Evolutionary conservation across 1,140 invertebrate genomes (phyloP), one percentile per base, ranked within the genome.

Genomic region (Drosophila dunni): DNA sequence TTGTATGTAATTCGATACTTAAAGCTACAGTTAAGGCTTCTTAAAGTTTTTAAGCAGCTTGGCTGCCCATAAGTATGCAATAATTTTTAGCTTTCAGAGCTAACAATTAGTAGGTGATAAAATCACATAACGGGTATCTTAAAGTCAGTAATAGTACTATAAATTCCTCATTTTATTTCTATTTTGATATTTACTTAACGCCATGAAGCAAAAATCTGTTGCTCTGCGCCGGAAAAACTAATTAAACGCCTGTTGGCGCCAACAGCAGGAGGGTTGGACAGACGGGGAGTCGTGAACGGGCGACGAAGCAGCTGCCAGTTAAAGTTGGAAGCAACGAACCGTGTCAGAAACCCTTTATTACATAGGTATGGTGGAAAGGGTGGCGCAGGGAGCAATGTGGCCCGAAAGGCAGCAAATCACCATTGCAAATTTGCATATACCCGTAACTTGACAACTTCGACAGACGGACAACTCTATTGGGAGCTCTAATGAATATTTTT

Each of bases 351-450:
- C 66, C 72, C 67, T 70, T 61, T 64, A 40, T 58, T 33, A 29
- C 53, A 48, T 11, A 8, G 17, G 20, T 2, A 9, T 36, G 4
- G 51, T 0, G 8, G 34, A 7, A n/a, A 10, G 15, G 53, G 53
- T 1, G 0, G 11, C 6, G 38, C 3, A n/a, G 33, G 54, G 40
- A 33, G 33, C n/a, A 53, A 20, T 20, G 42, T 29, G 24, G 36
- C 10, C 44, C 45, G 46, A 45, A 46, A 67, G 40, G 48, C 80
- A 70, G 48, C 29, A 79, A 83, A 72, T 76, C 75, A 71, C 45
- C 68, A 71, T 62, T 38, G 75, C 72, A 75, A 83, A 83, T 83
- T 83, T 83, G 61, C 67, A 83, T 83, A 71, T 76, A 46, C 42
- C 54, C 44, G 24, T 29, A 29, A 29, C 24, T 29, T 7, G 40